phyloP scores from a whole-genome alignment of 2,888 invertebrate genomes.

The Athetis lepigone region DNA sequence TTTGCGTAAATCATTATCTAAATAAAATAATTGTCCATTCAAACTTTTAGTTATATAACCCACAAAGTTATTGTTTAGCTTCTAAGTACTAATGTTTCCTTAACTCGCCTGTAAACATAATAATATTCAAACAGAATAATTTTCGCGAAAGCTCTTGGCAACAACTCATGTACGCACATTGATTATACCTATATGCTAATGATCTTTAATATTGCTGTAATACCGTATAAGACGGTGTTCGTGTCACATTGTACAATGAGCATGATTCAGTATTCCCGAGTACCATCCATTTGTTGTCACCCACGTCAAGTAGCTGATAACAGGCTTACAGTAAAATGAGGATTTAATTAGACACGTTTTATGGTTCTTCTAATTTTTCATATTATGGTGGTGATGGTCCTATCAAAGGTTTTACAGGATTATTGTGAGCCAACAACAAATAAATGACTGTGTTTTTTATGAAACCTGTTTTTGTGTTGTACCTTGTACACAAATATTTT shows the following conservation, averaged over 20 bases:
- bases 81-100: constrained; percentile 1
- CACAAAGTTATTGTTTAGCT: background rate
- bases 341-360: constrained; percentile 48
- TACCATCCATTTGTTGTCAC: constrained; percentile 27
- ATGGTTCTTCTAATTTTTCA: constrained; percentile 18
- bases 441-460: constrained; percentile 23
- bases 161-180: constrained; percentile 20
- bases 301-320: constrained; percentile 40
- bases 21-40: background rate
- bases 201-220: constrained; percentile 35
- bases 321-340: constrained; percentile 49
- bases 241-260: constrained; percentile 25
- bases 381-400: constrained; percentile 20
- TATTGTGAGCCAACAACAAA: constrained; percentile 22
- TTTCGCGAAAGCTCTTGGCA: constrained; percentile 15
- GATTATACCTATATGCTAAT: constrained; percentile 32
- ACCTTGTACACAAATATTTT: constrained; percentile 5
- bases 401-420: constrained; percentile 43
- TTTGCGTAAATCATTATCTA: constrained; percentile 15
- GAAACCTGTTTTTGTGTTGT: background rate
- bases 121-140: constrained; percentile 35
- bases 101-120: constrained; percentile 5
- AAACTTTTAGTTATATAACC: background rate
- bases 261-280: constrained; percentile 26
- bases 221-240: constrained; percentile 34